Evolutionary conservation across 2,888 invertebrate species (phyloP), one percentile per base, ranked within the genome.

Genomic region (Lasius fuliginosus): DNA sequence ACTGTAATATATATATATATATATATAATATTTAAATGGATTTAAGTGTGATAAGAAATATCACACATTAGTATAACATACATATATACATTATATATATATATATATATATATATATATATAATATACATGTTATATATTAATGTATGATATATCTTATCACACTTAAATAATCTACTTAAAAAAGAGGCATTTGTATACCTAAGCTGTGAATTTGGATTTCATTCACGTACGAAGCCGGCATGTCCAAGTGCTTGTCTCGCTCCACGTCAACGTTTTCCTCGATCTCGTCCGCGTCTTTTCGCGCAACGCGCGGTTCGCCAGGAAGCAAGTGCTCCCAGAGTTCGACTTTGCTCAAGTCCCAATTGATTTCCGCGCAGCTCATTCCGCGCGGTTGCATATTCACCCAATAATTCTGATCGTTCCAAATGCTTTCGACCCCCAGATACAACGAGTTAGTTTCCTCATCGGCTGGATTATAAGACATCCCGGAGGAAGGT

Each of bases 371-470:
- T 0, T 95, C 93, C 9, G 94, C 94, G 1, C 97, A 95, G 12
- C 96, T 96, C 3, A 95, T 93, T 0, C 94, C 92, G 79, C 96
- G 95, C 6, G 95, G 95, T 94, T 97, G 97, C 91, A 97, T 94
- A 91, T 97, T 97, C 0, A 97, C 95, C 96, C 98, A 98, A 94
- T 98, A 99, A 95, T 99, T 99, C 74, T 96, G 95, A 92, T 98
- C 95, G 92, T 98, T 98, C 97, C 99, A 99, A 74, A 99, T 95
- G 88, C 97, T 97, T 92, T 99, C 98, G 5, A 99, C 96, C 0
- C 97, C 96, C 46, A 97, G 96, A 92, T 98, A 99, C 85, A 96
- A 95, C 2, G 95, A 94, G 33, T 96, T 95, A 60, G 97, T 93
- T 0, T 96, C 95, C 87, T 97, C 96, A 0, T 95, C 93, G 23